Percentiles rank a stretch among this genome's conserved stretches.
Evolutionary conservation across 2,113 vertebrate species (phyloP).

Genomic region (Labeo rohita): DNA sequence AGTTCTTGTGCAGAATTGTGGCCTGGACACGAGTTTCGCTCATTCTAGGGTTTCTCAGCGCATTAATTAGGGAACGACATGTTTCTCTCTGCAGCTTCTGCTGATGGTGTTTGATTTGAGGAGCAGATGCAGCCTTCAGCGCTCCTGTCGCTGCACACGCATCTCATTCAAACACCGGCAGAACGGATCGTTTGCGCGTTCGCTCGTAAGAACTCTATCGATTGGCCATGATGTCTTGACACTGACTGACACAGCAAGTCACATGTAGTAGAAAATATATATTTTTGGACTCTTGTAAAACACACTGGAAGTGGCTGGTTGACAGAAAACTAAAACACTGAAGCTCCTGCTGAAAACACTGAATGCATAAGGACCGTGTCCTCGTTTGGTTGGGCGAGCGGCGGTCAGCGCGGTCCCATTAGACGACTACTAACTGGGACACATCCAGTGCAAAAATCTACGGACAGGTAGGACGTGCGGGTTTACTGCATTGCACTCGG

Average conservation of each 20-base stretch:
- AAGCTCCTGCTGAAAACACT: constrained; percentile 6
- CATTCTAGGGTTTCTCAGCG: neutral
- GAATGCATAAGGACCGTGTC: constrained; percentile 16
- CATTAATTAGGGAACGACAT: neutral
- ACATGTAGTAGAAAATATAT: constrained; percentile 17
- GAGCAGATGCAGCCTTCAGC: neutral
- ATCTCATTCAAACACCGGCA: neutral
- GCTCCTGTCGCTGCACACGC: neutral
- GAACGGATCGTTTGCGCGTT: neutral
- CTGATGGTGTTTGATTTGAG: neutral
- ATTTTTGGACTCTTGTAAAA: constrained; percentile 6
- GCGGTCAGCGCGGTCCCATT: neutral
- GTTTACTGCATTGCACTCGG: constrained; percentile 75
- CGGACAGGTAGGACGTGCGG: neutral
- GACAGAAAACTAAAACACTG: neutral
- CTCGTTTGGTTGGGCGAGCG: neutral
- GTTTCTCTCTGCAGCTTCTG: neutral
- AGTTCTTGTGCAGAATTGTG: constrained; percentile 9
- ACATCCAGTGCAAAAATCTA: neutral
- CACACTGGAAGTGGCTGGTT: neutral
- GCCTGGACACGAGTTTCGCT: neutral
- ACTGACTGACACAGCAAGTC: neutral
- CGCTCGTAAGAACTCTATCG: neutral
- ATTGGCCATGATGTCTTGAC: constrained; percentile 22
- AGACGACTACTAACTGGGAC: neutral